Conservation (phyloP, 2,113 vertebrate species). For the Miniopterus natalensis region DNA sequence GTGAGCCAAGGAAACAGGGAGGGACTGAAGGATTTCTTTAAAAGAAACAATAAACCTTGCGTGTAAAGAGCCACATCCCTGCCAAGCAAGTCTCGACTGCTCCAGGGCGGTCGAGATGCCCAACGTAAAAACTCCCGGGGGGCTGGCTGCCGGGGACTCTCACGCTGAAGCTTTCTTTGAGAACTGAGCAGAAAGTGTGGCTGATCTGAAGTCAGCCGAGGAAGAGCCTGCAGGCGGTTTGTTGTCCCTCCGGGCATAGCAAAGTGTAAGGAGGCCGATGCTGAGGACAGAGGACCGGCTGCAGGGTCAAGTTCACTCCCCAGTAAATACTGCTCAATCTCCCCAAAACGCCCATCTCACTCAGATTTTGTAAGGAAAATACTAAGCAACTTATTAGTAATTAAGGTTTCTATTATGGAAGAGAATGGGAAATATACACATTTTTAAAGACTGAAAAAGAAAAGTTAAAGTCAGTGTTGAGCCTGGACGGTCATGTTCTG, state of each 20-base stretch:
- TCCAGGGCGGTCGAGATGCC: neutral
- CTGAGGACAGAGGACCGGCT: neutral
- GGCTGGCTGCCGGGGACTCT: neutral
- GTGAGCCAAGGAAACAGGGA: neutral
- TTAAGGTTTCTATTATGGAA: neutral
- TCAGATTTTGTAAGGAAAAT: neutral
- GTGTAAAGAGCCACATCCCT: neutral
- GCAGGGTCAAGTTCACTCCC: neutral
- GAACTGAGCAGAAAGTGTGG: neutral
- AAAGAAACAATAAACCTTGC: slow-evolving; percentile 39
- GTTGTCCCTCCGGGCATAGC: neutral
- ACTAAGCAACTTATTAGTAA: neutral
- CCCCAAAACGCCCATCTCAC: neutral
- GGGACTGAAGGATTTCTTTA: neutral
- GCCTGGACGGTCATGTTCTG: no score
- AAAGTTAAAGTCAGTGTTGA: neutral
- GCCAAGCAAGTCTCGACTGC: neutral
- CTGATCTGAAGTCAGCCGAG: neutral
- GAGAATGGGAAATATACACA: neutral
- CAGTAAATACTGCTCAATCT: neutral
- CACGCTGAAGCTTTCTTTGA: neutral
- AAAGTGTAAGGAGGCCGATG: no score
- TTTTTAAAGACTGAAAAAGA: neutral
- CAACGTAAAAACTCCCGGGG: neutral
- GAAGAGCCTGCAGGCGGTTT: neutral